phyloP scores from a whole-genome alignment of 2,888 invertebrate species.

The Teleiodes luculella region DNA sequence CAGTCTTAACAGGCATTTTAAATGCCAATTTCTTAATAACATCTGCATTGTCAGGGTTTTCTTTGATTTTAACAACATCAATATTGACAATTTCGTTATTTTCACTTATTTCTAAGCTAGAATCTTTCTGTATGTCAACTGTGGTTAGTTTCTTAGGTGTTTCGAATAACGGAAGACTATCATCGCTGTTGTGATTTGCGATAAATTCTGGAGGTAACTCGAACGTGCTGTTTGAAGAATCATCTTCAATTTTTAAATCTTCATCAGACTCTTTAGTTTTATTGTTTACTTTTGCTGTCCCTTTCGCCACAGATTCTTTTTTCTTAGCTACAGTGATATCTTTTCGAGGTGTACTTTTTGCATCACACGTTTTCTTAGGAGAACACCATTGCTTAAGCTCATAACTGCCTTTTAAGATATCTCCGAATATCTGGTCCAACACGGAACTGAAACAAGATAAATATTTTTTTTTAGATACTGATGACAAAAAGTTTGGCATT shows the following conservation, averaged over 20 bases:
- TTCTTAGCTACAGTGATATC: neutral
- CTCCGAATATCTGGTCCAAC: constrained; percentile 27
- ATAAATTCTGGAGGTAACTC: constrained; percentile 36
- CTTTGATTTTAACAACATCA: constrained; percentile 39
- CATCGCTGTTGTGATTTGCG: constrained; percentile 30
- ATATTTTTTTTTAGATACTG: neutral
- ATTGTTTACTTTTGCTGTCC: neutral
- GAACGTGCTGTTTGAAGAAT: constrained; percentile 33
- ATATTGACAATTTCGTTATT: constrained; percentile 46
- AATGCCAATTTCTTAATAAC: constrained; percentile 20
- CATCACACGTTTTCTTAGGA: constrained; percentile 39
- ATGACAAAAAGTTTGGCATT: too few species aligned
- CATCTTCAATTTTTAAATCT: constrained; percentile 16
- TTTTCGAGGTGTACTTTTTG: neutral
- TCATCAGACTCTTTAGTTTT: neutral
- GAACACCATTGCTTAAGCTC: constrained; percentile 51
- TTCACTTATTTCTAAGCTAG: constrained; percentile 55
- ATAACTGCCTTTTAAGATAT: constrained; percentile 29
- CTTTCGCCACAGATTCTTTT: neutral
- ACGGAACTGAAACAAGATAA: constrained; percentile 40
- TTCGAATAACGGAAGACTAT: constrained; percentile 29
- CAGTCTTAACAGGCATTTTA: constrained; percentile 24
- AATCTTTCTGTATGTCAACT: constrained; percentile 43
- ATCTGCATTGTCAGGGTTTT: constrained; percentile 17
- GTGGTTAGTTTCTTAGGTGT: constrained; percentile 47